phyloP scores from a whole-genome alignment of 2,113 vertebrate species.

The Sclerurus mexicanus region DNA sequence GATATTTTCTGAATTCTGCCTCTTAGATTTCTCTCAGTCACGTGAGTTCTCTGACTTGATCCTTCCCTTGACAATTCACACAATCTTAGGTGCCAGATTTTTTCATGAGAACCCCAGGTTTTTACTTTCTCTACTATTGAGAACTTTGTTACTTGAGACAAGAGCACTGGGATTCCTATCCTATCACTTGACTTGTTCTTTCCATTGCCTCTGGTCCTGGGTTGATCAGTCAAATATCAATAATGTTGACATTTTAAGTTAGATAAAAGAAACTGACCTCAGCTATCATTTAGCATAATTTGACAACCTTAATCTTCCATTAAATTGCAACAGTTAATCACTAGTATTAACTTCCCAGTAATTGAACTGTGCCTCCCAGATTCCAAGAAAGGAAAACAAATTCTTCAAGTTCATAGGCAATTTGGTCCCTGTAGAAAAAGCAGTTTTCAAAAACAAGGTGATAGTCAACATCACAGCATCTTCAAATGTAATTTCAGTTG shows the following conservation, averaged over 20 bases:
- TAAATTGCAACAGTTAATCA: constrained; percentile 13
- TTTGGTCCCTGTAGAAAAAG: neutral
- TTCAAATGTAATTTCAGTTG: neutral
- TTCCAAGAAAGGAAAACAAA: neutral
- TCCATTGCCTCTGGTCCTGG: neutral
- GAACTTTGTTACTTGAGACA: constrained; percentile 9
- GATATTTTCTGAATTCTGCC: neutral
- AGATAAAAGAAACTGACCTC: constrained; percentile 22
- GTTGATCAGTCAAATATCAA: neutral
- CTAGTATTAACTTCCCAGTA: neutral
- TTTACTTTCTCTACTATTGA: neutral
- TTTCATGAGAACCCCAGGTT: neutral
- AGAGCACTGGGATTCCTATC: neutral
- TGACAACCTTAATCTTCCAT: constrained; percentile 27
- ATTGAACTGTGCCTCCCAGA: neutral
- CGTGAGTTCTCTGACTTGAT: neutral
- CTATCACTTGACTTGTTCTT: neutral
- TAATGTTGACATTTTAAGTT: neutral
- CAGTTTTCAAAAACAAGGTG: neutral
- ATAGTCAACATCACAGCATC: neutral
- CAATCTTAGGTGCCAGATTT: neutral
- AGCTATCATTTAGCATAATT: constrained; percentile 18
- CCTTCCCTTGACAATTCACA: neutral
- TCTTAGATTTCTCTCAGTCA: constrained; percentile 11
- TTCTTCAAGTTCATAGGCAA: neutral